Conservation (phyloP, 2,888 invertebrate genomes). For the Erebia ligea region DNA sequence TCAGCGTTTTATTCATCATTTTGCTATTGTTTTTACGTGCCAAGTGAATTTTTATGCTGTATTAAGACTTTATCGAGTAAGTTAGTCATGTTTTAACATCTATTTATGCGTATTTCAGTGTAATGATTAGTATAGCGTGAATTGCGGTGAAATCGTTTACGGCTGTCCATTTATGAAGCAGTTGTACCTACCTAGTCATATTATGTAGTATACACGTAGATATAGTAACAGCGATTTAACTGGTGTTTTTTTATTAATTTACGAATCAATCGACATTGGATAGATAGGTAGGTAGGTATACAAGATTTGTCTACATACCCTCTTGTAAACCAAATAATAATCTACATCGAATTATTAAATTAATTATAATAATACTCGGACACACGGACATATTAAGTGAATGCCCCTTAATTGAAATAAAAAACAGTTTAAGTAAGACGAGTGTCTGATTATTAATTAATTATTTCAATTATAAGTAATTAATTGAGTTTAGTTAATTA, state of each 20-base stretch:
- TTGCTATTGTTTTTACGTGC: background rate
- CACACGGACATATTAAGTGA: no score
- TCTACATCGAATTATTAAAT: no score
- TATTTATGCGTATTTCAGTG: background rate
- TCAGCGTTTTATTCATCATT: constrained; percentile 13
- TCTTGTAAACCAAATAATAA: no score
- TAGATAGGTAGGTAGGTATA: background rate
- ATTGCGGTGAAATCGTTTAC: constrained; percentile 9
- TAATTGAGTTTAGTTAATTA: no score
- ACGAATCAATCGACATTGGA: background rate
- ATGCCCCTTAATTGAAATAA: no score
- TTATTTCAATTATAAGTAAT: no score
- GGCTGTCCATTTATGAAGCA: background rate
- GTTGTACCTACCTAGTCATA: background rate
- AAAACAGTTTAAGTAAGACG: no score
- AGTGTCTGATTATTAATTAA: no score
- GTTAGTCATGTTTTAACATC: background rate
- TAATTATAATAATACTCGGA: no score
- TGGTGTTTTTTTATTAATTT: background rate
- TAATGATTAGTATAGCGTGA: background rate
- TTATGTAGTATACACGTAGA: background rate
- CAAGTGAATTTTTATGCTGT: background rate
- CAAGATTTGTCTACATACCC: no score
- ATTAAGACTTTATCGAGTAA: background rate
- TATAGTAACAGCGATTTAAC: background rate